Base-by-base conservation (phyloP, 1,140 invertebrate genomes). In the Ceratosolen fusciceps region DNA sequence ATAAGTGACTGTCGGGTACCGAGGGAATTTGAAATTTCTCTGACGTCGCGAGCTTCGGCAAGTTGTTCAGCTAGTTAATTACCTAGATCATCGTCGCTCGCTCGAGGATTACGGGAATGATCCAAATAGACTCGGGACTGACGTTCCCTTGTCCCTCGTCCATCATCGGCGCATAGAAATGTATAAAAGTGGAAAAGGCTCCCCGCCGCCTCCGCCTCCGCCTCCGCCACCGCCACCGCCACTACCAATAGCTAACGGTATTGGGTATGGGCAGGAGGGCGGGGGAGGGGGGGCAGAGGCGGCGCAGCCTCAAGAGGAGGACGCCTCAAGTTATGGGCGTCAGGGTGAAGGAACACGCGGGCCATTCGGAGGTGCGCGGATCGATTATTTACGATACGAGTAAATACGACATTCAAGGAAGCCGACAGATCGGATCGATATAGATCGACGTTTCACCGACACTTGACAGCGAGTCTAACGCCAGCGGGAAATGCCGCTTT, bases 381-480 rank as follows among this genome's bases (percentile, higher is more conserved):
- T 60, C 54, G 34, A 58, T 43, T 39, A 58, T 60, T 60, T 24
- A 9, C n/a, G 9, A 73, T 24, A 9, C n/a, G 9, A 73, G 34
- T 54, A 24, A 73, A 56, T 14, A 58, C 34, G 31, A 58, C 29
- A 58, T 58, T 39, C 3, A 58, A 16, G 43, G 34, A 58, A 58
- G 8, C 7, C n/a, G 39, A 26, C 24, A 43, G 31, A 37, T 10
- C n/a, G n/a, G n/a, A 3, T 29, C 8, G 14, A 73, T 58, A 58
- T 58, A 24, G 26, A 72, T 72, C 31, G 19, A 56, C 21, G 2
- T 72, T 56, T 54, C 24, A 34, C 29, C 58, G 29, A 10, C 34
- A 76, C 31, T 52, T 31, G 47, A 75, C 58, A 67, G 60, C 43
- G 60, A 39, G 29, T 39, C 52, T 52, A 58, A 21, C n/a, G 19